phyloP scores from a whole-genome alignment of 2,113 vertebrate species.

The Chaenogobius annularis region DNA sequence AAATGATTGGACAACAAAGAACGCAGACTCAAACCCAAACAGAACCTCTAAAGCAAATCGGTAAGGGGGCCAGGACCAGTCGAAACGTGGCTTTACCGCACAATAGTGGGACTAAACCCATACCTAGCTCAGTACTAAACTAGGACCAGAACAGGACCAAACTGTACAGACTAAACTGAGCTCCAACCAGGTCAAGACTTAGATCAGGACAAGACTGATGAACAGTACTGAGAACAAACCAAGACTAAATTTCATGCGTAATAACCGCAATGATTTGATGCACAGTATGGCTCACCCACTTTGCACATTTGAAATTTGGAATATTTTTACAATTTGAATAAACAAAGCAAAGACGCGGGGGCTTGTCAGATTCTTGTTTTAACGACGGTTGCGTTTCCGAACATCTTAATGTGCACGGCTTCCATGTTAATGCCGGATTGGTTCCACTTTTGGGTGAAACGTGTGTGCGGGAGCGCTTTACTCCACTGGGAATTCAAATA shows the following conservation, averaged over 20 bases:
- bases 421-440: slow-evolving; percentile 58
- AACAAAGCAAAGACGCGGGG: background rate
- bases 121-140: no score
- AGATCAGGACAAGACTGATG: no score
- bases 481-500: slow-evolving; percentile 54
- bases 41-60: no score
- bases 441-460: slow-evolving; percentile 41
- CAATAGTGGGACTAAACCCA: no score
- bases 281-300: background rate
- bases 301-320: background rate
- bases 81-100: no score
- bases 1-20: no score
- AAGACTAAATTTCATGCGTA: background rate
- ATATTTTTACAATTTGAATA: background rate
- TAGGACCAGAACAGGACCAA: no score
- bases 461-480: slow-evolving; percentile 9
- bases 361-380: background rate
- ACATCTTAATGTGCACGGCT: slow-evolving; percentile 16
- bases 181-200: no score
- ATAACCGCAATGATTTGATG: background rate
- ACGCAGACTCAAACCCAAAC: no score
- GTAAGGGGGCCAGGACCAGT: no score
- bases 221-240: no score
- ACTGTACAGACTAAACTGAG: no score
- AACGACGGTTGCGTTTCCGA: slow-evolving; percentile 30